A percentile compares a stretch with the other conserved stretches of the same genome.
These are phyloP conservation scores for Sternotherus odoratus DNA, from an alignment of 2,797 vertebrate genomes.

Conservation along the genomic window DNA sequence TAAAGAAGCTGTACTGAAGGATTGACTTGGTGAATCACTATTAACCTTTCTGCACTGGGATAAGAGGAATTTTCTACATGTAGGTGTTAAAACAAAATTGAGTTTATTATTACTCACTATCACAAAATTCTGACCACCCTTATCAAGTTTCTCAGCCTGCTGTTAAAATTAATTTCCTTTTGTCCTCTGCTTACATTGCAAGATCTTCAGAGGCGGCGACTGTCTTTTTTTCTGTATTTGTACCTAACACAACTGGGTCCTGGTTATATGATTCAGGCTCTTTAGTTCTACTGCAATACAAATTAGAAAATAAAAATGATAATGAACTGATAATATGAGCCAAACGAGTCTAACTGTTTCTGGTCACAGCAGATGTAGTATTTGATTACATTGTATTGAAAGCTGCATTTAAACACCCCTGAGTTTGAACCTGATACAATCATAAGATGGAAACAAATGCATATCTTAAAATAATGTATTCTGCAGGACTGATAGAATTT, in stretches of 20 bases:
- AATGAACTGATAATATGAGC: background rate
- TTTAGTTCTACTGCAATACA: background rate
- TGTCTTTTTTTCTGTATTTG: background rate
- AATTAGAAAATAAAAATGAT: background rate
- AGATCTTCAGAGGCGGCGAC: background rate
- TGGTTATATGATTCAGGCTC: background rate
- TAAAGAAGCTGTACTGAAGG: background rate
- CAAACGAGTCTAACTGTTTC: background rate
- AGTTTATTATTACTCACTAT: accelerated
- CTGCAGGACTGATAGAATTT: background rate
- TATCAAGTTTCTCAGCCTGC: background rate
- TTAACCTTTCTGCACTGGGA: background rate
- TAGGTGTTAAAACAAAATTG: background rate
- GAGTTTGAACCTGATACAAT: background rate
- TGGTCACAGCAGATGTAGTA: background rate
- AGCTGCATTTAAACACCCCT: background rate
- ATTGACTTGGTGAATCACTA: background rate
- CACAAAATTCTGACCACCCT: background rate
- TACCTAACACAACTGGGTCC: background rate
- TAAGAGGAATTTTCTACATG: background rate
- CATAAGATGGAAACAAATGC: background rate
- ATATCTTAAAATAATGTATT: background rate
- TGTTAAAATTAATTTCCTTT: background rate
- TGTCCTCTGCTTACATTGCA: background rate
- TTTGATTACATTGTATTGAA: background rate